Conservation (phyloP, 2,113 vertebrate species). For the Festucalex cinctus region DNA sequence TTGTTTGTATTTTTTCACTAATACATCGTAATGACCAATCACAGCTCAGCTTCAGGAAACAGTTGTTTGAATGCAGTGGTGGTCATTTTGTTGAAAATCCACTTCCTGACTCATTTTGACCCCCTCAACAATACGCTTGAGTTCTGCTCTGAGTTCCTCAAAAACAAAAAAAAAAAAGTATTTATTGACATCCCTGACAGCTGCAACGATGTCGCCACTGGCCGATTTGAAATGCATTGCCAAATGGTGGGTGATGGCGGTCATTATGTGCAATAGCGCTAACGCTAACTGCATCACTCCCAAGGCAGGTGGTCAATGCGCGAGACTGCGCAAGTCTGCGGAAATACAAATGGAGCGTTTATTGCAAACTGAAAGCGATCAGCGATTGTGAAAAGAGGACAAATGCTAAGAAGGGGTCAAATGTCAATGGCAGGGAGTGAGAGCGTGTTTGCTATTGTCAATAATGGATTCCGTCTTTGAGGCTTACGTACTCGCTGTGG, state of each 20-base stretch:
- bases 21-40: too few species aligned
- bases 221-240: slow-evolving; percentile 37
- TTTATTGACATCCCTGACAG: slow-evolving; percentile 38
- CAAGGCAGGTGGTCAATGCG: slow-evolving; percentile 60
- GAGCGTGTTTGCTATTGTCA: slow-evolving; percentile 63
- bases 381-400: slow-evolving; percentile 61
- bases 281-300: slow-evolving; percentile 44
- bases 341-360: slow-evolving; percentile 69
- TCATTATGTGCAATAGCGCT: slow-evolving; percentile 33
- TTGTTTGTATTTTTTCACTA: too few species aligned
- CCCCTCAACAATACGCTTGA: slow-evolving; percentile 29
- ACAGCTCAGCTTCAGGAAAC: too few species aligned
- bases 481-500: slow-evolving; percentile 35
- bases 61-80: not conserved
- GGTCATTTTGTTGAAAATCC: not conserved
- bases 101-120: slow-evolving; percentile 14
- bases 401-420: slow-evolving; percentile 63
- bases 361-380: slow-evolving; percentile 73
- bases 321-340: slow-evolving; percentile 32
- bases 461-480: slow-evolving; percentile 62
- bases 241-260: slow-evolving; percentile 39
- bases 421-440: slow-evolving; percentile 66
- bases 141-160: slow-evolving; percentile 21
- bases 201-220: slow-evolving; percentile 29
- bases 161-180: slow-evolving; percentile 41